Evolutionary conservation across 2,797 vertebrate genomes (phyloP), one percentile per base, ranked within the genome.

Genomic region (Chloroceryle amazona): DNA sequence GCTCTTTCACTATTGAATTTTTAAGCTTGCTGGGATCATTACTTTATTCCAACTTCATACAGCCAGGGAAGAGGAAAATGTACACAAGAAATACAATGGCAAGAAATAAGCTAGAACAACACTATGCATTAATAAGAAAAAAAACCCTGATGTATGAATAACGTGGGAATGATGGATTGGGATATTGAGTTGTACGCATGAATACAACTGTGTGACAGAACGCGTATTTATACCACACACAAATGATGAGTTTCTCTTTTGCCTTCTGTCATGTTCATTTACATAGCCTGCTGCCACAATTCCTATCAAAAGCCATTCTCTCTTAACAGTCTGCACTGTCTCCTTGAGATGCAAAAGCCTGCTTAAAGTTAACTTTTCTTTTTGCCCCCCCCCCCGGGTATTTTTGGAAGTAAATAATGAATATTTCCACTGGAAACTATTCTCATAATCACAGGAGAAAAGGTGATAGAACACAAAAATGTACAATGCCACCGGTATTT

Each of bases 21-120:
- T 86, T 12, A 93, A 81, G 33, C 31, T 84, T 84, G 22, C 54
- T 79, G 55, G 46, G 42, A 79, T 75, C 39, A 13, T 80, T 54
- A 80, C 44, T 81, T 80, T 57, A 79, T 37, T 81, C 72, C 25
- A 93, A 29, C 52, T 96, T 74, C 58, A 49, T 25, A n/a, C 2
- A 71, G 22, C 37, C 33, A 89, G 21, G n/a, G 58, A 84, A 78
- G 33, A 35, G 31, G 39, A 67, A 76, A 80, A 74, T 1, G 6
- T 42, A 71, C 1, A 2, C 49, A 74, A 29, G 8, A 9, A 54
- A 63, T 3, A 37, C 9, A 3, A 46, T 0, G 1, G 58, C 55
- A 65, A 91, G 44, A 76, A 85, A 25, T 18, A 93, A 87, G 23
- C 19, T 39, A 68, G 15, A 82, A 86, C 11, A 22, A 42, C 17